Percentiles rank a stretch among this genome's conserved stretches.
Conservation (phyloP, 2,113 vertebrate species). For the Geothlypis trichas region DNA sequence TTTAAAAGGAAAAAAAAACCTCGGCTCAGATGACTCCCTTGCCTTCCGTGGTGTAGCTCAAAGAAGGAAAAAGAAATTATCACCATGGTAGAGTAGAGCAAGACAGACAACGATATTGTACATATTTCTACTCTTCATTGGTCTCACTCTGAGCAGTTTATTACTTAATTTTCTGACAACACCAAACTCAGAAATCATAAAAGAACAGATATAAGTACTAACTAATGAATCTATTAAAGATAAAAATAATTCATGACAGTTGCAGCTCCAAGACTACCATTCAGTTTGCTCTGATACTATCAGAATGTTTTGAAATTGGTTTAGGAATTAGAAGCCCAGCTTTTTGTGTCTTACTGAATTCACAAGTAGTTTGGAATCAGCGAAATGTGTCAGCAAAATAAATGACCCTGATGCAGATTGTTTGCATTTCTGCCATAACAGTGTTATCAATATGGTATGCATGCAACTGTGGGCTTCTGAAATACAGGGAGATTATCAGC, state of each 20-base stretch:
- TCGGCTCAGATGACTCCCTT: neutral
- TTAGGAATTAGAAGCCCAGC: neutral
- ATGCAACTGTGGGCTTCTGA: neutral
- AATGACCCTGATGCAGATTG: neutral
- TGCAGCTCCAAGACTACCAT: neutral
- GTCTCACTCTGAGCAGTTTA: neutral
- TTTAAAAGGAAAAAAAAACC: neutral
- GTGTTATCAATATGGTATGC: neutral
- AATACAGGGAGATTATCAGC: neutral
- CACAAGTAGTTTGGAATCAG: neutral
- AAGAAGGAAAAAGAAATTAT: neutral
- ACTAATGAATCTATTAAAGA: constrained; percentile 6
- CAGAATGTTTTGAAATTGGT: constrained; percentile 11
- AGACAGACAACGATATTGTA: neutral
- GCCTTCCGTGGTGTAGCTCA: neutral
- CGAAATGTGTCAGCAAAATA: constrained; percentile 19
- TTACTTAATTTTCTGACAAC: constrained; percentile 31
- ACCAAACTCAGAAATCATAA: neutral
- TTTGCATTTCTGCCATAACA: neutral
- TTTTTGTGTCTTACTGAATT: constrained; percentile 2
- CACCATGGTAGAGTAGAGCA: neutral
- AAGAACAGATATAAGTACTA: neutral
- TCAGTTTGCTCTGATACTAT: constrained; percentile 31
- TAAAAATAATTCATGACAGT: neutral
- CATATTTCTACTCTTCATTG: neutral